phyloP scores from a whole-genome alignment of 2,113 vertebrate genomes.

The Pachycephala philippinensis region DNA sequence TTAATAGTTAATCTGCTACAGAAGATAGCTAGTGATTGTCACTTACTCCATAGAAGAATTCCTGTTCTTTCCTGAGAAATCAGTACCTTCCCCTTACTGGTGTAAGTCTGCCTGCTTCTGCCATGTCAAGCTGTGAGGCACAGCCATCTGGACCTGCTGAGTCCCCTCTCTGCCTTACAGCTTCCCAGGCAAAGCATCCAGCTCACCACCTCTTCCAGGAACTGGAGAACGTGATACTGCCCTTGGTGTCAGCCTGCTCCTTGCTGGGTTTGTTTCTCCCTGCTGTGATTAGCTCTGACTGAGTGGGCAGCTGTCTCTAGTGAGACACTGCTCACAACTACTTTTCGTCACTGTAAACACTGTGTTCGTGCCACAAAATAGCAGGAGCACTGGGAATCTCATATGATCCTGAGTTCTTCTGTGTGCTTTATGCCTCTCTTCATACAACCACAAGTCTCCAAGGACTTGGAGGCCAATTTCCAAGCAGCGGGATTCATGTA shows the following conservation, averaged over 20 bases:
- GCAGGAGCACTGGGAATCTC: not conserved
- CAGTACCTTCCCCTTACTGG: not conserved
- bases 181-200: not conserved
- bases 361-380: not conserved
- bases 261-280: not conserved
- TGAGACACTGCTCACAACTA: not conserved
- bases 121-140: not conserved
- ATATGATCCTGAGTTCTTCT: not conserved
- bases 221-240: not conserved
- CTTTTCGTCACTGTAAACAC: not conserved
- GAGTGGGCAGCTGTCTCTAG: not conserved
- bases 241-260: not conserved
- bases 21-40: not conserved
- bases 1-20: not conserved
- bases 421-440: not conserved
- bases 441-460: not conserved
- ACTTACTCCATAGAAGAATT: not conserved
- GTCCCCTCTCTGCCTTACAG: not conserved
- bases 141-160: not conserved
- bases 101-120: not conserved
- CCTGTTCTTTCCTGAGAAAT: not conserved
- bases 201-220: not conserved
- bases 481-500: not conserved
- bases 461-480: not conserved
- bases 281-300: not conserved